Evolutionary conservation across 2,113 vertebrate species (phyloP).

Genomic region (Gadus chalcogrammus): DNA sequence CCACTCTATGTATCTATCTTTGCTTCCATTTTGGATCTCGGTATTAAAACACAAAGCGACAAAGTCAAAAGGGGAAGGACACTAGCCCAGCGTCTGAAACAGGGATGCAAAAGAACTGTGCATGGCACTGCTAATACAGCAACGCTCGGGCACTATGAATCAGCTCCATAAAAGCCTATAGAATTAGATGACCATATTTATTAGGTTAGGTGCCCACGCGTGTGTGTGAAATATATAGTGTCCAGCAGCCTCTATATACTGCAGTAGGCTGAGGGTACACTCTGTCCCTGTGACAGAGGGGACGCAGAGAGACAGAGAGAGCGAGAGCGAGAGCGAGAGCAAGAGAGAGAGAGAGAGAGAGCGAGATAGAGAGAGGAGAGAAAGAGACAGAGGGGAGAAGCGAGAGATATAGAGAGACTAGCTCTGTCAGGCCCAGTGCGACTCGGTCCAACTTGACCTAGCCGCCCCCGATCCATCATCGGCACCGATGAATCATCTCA

Average conservation of each 20-base stretch:
- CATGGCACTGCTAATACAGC: conserved; percentile 31
- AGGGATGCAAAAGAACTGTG: conserved; percentile 12
- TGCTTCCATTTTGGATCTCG: conserved; percentile 11
- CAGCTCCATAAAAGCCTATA: conserved; percentile 44
- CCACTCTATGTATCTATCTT: neutral
- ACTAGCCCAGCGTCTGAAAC: conserved; percentile 32
- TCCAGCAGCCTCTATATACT: conserved; percentile 35
- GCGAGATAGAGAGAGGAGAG: too few relatives aligned
- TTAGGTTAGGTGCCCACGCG: conserved; percentile 22
- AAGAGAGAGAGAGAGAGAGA: too few relatives aligned
- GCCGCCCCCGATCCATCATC: conserved; percentile 72
- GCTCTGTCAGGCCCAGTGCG: neutral
- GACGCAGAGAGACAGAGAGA: conserved; percentile 37
- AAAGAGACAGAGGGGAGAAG: too few relatives aligned
- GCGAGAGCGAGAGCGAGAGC: too few relatives aligned
- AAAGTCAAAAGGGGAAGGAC: conserved; percentile 35
- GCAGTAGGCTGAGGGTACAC: conserved; percentile 47
- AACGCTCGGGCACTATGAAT: conserved; percentile 40
- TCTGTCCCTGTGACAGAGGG: conserved; percentile 55
- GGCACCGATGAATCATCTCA: conserved; percentile 71
- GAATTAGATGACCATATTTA: conserved; percentile 45
- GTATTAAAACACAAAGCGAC: conserved; percentile 39
- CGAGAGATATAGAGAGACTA: neutral
- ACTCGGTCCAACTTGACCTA: conserved; percentile 38
- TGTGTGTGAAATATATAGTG: conserved; percentile 50